phyloP scores from a whole-genome alignment of 1,140 invertebrate species.

The Calosoma granatense region DNA sequence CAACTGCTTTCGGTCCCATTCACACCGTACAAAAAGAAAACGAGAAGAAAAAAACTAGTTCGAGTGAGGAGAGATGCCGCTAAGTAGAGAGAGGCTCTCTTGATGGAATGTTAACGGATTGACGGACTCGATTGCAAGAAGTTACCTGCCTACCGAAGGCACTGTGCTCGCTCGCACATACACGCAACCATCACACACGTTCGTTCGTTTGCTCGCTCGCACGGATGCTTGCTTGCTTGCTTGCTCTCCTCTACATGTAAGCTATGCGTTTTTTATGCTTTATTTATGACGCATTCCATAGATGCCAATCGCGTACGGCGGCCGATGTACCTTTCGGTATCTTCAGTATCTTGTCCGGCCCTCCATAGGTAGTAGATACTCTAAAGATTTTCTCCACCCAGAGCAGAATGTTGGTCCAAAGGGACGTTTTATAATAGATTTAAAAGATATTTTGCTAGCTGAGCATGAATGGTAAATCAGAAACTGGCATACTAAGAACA shows the following conservation, averaged over 20 bases:
- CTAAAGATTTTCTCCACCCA: too few relatives aligned
- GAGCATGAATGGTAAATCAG: too few relatives aligned
- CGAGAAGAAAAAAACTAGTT: neutral
- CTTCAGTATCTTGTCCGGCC: neutral
- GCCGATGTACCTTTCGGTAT: neutral
- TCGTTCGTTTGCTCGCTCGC: too few relatives aligned
- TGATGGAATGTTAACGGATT: conserved; percentile 6
- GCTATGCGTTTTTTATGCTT: neutral
- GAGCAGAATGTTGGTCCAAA: too few relatives aligned
- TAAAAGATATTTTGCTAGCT: too few relatives aligned
- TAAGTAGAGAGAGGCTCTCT: conserved; percentile 1
- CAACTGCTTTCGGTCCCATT: conserved; percentile 7
- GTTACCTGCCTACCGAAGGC: neutral
- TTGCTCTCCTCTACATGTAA: too few relatives aligned
- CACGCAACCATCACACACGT: too few relatives aligned
- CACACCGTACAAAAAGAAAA: conserved; percentile 6
- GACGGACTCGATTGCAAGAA: neutral
- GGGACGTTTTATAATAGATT: too few relatives aligned
- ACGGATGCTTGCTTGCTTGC: too few relatives aligned
- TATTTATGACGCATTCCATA: conserved; percentile 3
- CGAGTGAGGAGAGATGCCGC: neutral
- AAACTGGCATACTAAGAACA: too few relatives aligned
- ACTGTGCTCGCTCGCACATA: too few relatives aligned
- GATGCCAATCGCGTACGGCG: neutral
- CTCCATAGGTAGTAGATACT: too few relatives aligned